phyloP scores from a whole-genome alignment of 2,888 invertebrate species.

The Diplolepis rosae region DNA sequence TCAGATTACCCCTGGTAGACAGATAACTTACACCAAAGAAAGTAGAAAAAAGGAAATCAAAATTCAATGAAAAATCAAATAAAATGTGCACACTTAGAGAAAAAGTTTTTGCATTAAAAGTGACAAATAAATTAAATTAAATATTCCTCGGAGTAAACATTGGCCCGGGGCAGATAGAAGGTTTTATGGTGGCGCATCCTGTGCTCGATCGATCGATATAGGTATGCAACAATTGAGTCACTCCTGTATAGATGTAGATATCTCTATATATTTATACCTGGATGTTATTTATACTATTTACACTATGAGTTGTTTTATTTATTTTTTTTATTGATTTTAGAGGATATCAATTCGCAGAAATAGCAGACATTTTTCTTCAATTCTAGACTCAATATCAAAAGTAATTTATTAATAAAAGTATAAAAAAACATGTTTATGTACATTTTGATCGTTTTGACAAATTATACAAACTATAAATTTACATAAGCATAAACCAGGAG shows the following conservation, averaged over 20 bases:
- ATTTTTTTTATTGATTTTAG: constrained; percentile 20
- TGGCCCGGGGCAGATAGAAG: constrained; percentile 7
- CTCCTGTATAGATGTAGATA: constrained; percentile 13
- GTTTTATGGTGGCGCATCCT: constrained; percentile 12
- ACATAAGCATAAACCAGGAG: background rate
- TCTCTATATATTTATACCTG: background rate
- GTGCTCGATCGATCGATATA: constrained; percentile 29
- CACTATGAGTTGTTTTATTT: constrained; percentile 29
- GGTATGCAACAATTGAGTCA: background rate
- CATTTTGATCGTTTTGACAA: no score
- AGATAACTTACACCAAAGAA: background rate
- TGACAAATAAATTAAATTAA: background rate
- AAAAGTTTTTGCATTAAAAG: background rate
- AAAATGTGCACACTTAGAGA: background rate
- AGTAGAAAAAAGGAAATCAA: background rate
- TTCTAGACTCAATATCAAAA: no score
- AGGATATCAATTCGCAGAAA: constrained; percentile 3
- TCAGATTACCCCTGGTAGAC: background rate
- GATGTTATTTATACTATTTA: constrained; percentile 17
- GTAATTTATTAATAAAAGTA: no score
- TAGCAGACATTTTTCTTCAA: no score
- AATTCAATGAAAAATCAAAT: background rate
- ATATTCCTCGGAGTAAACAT: constrained; percentile 18
- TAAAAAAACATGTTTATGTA: no score
- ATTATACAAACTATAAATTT: background rate